Evolutionary conservation across 1,140 invertebrate genomes (phyloP).

Genomic region (Scaptomyza montana): DNA sequence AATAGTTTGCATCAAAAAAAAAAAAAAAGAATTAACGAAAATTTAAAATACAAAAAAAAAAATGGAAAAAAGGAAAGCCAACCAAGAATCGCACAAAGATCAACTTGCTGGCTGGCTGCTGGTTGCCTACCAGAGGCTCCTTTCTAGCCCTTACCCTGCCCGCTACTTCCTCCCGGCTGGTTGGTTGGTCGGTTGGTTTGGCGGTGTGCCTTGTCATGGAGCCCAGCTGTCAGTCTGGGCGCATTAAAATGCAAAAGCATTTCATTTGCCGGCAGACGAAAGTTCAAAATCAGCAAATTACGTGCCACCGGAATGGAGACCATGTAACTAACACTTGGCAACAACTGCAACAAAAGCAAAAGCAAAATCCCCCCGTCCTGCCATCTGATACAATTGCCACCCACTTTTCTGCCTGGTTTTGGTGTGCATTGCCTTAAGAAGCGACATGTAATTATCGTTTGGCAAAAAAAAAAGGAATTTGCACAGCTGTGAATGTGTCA

Average conservation of each 20-base stretch:
- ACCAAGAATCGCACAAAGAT: constrained; percentile 54
- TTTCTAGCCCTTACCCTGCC: background rate
- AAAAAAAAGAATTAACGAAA: constrained; percentile 3
- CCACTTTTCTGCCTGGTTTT: background rate
- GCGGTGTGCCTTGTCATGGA: constrained; percentile 30
- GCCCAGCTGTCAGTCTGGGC: constrained; percentile 72
- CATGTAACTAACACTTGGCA: constrained; percentile 76
- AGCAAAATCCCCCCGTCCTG: background rate
- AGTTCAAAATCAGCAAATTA: constrained; percentile 81
- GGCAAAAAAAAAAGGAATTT: background rate
- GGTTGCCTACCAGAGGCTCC: constrained; percentile 2
- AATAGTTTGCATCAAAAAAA: constrained; percentile 64
- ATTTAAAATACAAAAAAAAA: constrained; percentile 8
- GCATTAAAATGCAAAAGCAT: constrained; percentile 81
- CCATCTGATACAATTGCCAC: constrained; percentile 47
- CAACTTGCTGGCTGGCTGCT: constrained; percentile 32
- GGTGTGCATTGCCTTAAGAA: constrained; percentile 52
- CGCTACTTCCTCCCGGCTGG: too few species aligned
- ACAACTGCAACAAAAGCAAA: constrained; percentile 14
- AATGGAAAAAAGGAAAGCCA: constrained; percentile 21
- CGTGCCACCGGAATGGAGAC: constrained; percentile 63
- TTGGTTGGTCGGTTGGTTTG: too few species aligned
- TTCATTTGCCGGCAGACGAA: constrained; percentile 74
- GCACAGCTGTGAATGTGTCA: background rate
- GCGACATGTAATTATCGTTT: constrained; percentile 79